These are phyloP conservation scores for Caenorhabditis imperialis DNA, from an alignment of 2,888 invertebrate species.

Conservation along the genomic window DNA sequence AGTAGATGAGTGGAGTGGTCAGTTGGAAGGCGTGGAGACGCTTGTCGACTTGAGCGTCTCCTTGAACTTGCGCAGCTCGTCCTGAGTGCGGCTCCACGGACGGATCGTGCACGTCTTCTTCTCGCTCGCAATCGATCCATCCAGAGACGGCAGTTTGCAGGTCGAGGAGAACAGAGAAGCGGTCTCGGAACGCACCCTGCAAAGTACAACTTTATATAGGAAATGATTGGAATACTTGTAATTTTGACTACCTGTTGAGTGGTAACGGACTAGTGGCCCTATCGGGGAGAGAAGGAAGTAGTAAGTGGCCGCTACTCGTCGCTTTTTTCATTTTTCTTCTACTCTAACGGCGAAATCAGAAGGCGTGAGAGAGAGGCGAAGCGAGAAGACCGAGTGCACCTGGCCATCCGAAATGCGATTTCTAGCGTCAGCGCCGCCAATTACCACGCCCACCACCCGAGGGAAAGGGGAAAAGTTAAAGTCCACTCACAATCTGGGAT, in stretches of 20 bases:
- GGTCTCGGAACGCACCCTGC: conserved; percentile 52
- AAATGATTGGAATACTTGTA: neutral
- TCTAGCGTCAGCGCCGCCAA: conserved; percentile 22
- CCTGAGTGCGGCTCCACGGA: conserved; percentile 63
- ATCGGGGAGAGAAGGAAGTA: conserved; percentile 23
- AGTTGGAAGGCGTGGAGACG: conserved; percentile 21
- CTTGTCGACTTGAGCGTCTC: conserved; percentile 49
- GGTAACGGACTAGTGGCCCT: conserved; percentile 28
- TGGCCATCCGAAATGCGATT: conserved; percentile 30
- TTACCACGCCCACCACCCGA: conserved; percentile 27
- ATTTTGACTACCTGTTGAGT: conserved; percentile 16
- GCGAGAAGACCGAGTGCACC: conserved; percentile 25
- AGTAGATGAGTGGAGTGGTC: neutral
- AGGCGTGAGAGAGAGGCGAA: neutral
- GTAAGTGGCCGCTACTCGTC: conserved; percentile 25
- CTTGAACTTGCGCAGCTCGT: conserved; percentile 61
- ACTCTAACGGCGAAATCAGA: neutral
- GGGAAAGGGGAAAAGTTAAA: neutral
- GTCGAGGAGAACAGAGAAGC: conserved; percentile 54
- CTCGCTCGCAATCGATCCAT: conserved; percentile 25
- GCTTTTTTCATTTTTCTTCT: conserved; percentile 33
- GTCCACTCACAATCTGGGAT: conserved; percentile 39
- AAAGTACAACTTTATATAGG: conserved; percentile 3
- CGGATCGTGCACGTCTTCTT: conserved; percentile 59
- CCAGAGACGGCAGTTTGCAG: conserved; percentile 56